Percentiles rank a stretch among this genome's conserved stretches.
phyloP scores from a whole-genome alignment of 2,797 vertebrate genomes.

The Craterocephalus amniculus region DNA sequence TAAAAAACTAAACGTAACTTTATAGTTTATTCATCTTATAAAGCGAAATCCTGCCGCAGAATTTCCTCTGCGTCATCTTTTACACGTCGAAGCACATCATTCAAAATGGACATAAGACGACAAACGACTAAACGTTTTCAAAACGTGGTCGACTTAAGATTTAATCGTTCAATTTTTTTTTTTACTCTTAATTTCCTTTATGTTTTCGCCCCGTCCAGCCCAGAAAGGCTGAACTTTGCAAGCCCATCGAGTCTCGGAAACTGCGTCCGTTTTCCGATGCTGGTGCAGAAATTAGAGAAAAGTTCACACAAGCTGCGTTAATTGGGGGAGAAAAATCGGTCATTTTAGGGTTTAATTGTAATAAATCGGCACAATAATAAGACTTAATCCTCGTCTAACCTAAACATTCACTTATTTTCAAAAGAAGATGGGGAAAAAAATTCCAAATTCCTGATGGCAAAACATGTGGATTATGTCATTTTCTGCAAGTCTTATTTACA shows the following conservation, averaged over 20 bases:
- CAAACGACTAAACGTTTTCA: background rate
- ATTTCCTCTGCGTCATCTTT: background rate
- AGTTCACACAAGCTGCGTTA: background rate
- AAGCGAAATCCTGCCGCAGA: background rate
- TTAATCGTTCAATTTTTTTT: background rate
- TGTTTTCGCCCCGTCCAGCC: background rate
- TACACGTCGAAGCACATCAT: background rate
- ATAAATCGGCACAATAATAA: background rate
- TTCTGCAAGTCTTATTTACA: too few relatives aligned
- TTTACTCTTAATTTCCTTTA: background rate
- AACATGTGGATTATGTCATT: background rate
- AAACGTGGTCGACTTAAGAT: background rate
- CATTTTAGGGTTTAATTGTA: background rate
- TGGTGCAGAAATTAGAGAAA: background rate
- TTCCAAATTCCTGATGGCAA: background rate
- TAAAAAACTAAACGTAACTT: background rate
- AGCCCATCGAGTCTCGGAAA: background rate
- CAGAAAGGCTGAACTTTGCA: background rate
- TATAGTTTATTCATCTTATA: background rate
- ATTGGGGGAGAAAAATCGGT: background rate
- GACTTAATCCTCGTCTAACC: background rate
- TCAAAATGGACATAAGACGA: background rate
- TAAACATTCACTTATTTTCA: background rate
- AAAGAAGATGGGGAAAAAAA: background rate
- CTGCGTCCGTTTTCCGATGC: background rate